Conservation (phyloP, 2,888 invertebrate species). For the Stenoptilia bipunctidactyla region DNA sequence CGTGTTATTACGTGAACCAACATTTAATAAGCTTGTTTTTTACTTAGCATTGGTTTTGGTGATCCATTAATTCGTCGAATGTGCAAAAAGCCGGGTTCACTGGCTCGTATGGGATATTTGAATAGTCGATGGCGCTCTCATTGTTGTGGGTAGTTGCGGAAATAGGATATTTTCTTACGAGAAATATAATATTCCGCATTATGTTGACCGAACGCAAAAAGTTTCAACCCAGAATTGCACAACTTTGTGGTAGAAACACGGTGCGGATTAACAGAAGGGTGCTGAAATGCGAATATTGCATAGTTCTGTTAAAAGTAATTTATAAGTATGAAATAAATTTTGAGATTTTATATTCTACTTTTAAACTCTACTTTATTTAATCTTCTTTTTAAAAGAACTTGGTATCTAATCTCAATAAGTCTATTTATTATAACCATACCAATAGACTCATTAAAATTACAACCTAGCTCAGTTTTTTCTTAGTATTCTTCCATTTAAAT, state of each 20-base stretch:
- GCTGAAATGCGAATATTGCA: no score
- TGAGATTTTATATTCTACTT: no score
- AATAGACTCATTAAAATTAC: no score
- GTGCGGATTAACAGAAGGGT: not conserved
- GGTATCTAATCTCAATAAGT: no score
- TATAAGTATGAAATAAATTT: no score
- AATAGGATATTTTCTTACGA: slow-evolving; percentile 72
- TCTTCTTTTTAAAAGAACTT: no score
- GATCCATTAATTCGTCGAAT: slow-evolving; percentile 65
- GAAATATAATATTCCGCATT: slow-evolving; percentile 68
- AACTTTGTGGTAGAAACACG: slow-evolving; percentile 15
- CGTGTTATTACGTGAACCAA: slow-evolving; percentile 70
- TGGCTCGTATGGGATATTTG: slow-evolving; percentile 55
- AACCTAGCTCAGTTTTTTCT: no score
- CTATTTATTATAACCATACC: no score
- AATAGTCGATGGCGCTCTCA: slow-evolving; percentile 62
- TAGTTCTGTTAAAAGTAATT: no score
- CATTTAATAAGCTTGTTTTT: slow-evolving; percentile 67
- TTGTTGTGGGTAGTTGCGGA: slow-evolving; percentile 71
- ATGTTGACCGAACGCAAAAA: slow-evolving; percentile 58
- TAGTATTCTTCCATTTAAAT: no score
- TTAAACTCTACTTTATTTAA: no score
- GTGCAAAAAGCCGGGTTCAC: slow-evolving; percentile 57
- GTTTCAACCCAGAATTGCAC: slow-evolving; percentile 38
- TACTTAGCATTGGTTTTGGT: slow-evolving; percentile 62